These are phyloP conservation scores for Artemia sinica DNA, from an alignment of 2,888 invertebrate species.

Conservation along the genomic window DNA sequence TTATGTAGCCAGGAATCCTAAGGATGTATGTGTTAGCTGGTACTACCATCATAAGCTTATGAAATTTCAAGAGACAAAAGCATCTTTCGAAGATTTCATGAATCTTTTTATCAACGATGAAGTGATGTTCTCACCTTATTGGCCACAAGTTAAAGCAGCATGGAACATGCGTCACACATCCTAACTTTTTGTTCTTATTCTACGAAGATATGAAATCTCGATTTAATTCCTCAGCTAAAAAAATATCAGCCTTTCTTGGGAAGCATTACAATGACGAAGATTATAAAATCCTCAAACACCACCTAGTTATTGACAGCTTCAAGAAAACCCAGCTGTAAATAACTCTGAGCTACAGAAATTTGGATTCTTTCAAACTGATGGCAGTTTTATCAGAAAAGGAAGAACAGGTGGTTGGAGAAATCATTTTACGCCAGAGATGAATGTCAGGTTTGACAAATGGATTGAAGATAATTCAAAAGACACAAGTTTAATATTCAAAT, in stretches of 20 bases:
- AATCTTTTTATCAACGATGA: slow-evolving; percentile 41
- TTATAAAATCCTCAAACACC: slow-evolving; percentile 46
- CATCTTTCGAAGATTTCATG: slow-evolving; percentile 41
- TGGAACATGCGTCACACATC: slow-evolving; percentile 30
- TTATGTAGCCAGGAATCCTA: slow-evolving; percentile 67
- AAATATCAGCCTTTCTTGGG: slow-evolving; percentile 9
- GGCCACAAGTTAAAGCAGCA: slow-evolving; percentile 30
- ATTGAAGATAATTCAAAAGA: slow-evolving; percentile 36
- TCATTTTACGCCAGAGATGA: slow-evolving; percentile 53
- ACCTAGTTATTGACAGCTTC: slow-evolving; percentile 65
- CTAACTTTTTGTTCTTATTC: slow-evolving; percentile 30
- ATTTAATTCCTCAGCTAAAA: slow-evolving; percentile 15
- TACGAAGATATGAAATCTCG: slow-evolving; percentile 31
- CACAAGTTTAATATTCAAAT: slow-evolving; percentile 19
- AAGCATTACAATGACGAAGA: slow-evolving; percentile 40
- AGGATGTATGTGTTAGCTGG: slow-evolving; percentile 66
- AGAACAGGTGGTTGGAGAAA: slow-evolving; percentile 64
- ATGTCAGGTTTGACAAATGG: slow-evolving; percentile 53
- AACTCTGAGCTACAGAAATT: slow-evolving; percentile 22
- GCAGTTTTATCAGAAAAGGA: slow-evolving; percentile 33
- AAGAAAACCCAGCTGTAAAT: slow-evolving; percentile 59
- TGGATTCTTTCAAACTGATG: slow-evolving; percentile 19
- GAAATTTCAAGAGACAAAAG: slow-evolving; percentile 38
- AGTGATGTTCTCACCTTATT: slow-evolving; percentile 27
- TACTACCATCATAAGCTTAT: slow-evolving; percentile 57